phyloP scores from a whole-genome alignment of 2,797 vertebrate genomes.

The Tapirus indicus region DNA sequence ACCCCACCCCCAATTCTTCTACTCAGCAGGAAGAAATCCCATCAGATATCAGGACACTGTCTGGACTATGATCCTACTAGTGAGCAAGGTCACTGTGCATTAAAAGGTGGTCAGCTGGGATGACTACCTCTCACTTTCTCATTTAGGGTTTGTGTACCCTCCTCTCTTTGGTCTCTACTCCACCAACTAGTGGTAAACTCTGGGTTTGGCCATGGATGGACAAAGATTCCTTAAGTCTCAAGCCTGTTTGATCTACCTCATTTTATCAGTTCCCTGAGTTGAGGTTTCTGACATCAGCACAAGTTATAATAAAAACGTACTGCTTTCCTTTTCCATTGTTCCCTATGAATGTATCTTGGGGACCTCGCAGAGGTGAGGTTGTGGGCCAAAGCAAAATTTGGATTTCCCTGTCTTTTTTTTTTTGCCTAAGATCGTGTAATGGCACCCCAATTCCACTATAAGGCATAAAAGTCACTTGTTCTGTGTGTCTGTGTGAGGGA shows the following conservation, averaged over 20 bases:
- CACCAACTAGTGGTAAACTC: neutral
- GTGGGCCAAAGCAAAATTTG: neutral
- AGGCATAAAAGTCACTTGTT: neutral
- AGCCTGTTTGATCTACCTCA: neutral
- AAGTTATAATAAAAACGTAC: neutral
- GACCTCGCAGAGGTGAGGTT: neutral
- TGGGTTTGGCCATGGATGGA: neutral
- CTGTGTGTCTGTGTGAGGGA: neutral
- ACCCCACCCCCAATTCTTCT: neutral
- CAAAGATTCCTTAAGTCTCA: neutral
- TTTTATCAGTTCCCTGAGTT: conserved; percentile 11
- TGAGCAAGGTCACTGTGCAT: neutral
- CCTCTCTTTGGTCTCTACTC: neutral
- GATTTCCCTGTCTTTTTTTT: neutral
- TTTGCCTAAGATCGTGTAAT: neutral
- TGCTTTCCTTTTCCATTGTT: neutral
- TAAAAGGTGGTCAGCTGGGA: neutral
- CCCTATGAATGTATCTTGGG: neutral
- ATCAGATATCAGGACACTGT: neutral
- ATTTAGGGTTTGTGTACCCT: neutral
- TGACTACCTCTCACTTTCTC: neutral
- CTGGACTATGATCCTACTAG: neutral
- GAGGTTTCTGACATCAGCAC: neutral
- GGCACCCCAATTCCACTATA: neutral
- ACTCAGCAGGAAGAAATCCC: neutral